These are phyloP conservation scores for Perca schrenkii DNA, from an alignment of 2,113 vertebrate genomes.

Conservation along the genomic window DNA sequence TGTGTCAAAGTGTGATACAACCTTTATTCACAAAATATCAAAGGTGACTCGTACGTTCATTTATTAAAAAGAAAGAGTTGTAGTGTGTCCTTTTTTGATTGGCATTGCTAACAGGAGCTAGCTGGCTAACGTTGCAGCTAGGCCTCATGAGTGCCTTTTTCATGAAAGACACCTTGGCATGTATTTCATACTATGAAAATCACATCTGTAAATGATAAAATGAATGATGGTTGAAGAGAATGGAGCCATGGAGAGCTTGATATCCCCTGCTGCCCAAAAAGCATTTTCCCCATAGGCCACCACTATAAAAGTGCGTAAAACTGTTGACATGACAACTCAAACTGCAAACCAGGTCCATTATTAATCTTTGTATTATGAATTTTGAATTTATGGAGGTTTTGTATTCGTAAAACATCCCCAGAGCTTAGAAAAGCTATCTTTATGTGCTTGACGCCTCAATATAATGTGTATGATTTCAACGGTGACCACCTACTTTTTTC, in stretches of 20 bases:
- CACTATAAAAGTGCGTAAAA: no score
- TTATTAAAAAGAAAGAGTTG: not conserved
- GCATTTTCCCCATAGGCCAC: no score
- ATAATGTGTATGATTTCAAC: no score
- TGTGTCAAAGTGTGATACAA: constrained; percentile 18
- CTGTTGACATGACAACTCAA: not conserved
- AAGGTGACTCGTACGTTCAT: not conserved
- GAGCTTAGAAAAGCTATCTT: not conserved
- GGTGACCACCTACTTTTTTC: no score
- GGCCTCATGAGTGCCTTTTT: not conserved
- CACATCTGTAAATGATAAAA: no score
- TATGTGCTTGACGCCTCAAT: not conserved
- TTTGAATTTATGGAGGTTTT: not conserved
- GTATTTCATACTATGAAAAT: not conserved
- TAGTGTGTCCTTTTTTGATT: not conserved
- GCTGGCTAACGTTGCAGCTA: not conserved
- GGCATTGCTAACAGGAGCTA: not conserved
- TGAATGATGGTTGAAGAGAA: not conserved
- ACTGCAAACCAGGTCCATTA: not conserved
- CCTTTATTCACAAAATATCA: constrained; percentile 19
- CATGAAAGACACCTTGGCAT: not conserved
- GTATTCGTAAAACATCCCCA: not conserved
- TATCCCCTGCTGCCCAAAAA: no score
- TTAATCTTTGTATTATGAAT: not conserved
- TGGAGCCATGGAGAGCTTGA: not conserved